Percentiles rank a stretch among this genome's conserved stretches.
Evolutionary conservation across 2,888 invertebrate species (phyloP).

Genomic region (Cephus rjabovi): DNA sequence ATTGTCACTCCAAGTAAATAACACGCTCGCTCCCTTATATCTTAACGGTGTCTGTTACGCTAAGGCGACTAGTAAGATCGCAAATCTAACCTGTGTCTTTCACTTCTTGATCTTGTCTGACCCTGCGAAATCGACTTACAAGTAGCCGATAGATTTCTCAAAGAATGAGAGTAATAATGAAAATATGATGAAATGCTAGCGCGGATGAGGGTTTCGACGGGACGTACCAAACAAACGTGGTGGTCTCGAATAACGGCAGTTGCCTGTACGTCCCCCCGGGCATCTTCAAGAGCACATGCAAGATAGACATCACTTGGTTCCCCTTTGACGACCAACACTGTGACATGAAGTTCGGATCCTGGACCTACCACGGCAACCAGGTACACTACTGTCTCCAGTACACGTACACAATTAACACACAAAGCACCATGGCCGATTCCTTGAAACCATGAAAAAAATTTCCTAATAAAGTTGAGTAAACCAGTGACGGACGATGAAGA

Average conservation of each 20-base stretch:
- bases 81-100: no score
- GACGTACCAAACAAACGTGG: slow-evolving; percentile 99
- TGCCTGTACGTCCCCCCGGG: slow-evolving; percentile 99
- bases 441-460: no score
- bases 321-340: slow-evolving; percentile 99
- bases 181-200: slow-evolving; percentile 71
- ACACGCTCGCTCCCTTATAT: no score
- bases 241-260: slow-evolving; percentile 98
- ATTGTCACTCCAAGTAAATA: no score
- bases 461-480: no score
- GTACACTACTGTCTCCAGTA: slow-evolving; percentile 70
- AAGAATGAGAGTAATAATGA: slow-evolving; percentile 26
- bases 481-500: no score
- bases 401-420: slow-evolving; percentile 46
- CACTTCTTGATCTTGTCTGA: no score
- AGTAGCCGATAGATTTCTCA: no score
- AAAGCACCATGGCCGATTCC: slow-evolving; percentile 5
- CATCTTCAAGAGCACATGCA: slow-evolving; percentile 99
- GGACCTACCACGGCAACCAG: slow-evolving; percentile 99
- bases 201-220: slow-evolving; percentile 99
- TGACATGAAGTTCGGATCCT: slow-evolving; percentile 99
- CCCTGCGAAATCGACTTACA: no score
- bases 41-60: no score
- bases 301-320: slow-evolving; percentile 99
- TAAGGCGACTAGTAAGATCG: no score